A percentile compares a stretch with the other conserved stretches of the same genome.
phyloP scores from a whole-genome alignment of 2,888 invertebrate genomes.

The Amphiduros pacificus region DNA sequence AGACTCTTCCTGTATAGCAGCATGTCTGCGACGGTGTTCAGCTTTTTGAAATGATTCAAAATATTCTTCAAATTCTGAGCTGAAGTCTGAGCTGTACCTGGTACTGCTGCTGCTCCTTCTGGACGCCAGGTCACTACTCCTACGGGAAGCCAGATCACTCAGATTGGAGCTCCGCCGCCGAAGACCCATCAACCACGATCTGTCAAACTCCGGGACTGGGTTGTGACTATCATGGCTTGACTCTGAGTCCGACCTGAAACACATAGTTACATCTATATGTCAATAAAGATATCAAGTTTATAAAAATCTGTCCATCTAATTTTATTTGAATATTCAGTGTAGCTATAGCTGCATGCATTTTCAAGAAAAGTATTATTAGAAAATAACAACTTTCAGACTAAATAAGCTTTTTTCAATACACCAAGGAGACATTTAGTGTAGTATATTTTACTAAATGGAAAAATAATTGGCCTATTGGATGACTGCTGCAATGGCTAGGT shows the following conservation, averaged over 20 bases:
- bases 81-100: slow-evolving; percentile 50
- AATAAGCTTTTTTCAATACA: no score
- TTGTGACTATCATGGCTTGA: background rate
- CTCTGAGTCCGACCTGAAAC: background rate
- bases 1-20: slow-evolving; percentile 45
- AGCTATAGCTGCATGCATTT: no score
- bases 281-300: no score
- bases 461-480: no score
- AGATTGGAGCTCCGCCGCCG: slow-evolving; percentile 51
- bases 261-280: no score
- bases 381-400: no score
- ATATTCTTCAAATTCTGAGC: slow-evolving; percentile 53
- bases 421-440: no score
- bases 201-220: background rate
- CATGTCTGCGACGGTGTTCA: slow-evolving; percentile 37
- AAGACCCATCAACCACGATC: slow-evolving; percentile 40
- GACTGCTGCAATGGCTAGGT: no score
- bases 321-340: no score
- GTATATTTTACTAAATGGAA: no score
- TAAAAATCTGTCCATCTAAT: no score
- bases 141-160: slow-evolving; percentile 29
- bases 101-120: slow-evolving; percentile 62
- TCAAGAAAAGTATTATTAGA: no score
- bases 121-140: slow-evolving; percentile 37
- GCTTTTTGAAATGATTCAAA: slow-evolving; percentile 43